Base-by-base conservation (phyloP, 2,113 vertebrate genomes). In the Syngnathus floridae region DNA sequence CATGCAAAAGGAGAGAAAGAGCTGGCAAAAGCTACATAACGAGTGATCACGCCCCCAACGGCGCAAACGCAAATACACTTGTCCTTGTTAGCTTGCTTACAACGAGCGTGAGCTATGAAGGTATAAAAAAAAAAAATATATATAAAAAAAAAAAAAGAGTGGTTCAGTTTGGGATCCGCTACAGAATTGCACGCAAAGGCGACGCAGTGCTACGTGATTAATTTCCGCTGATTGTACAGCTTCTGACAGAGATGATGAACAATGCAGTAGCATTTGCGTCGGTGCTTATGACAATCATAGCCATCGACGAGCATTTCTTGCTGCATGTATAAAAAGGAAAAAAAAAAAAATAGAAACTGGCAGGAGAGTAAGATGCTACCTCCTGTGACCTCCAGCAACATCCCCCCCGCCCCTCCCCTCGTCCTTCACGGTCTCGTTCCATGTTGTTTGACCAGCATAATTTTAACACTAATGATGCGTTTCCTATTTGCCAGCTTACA, bases 341-440 rank as follows among this genome's bases (percentile, higher is more conserved):
- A 69, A 73, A 75, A n/a, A 70, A 67, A 76, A 62, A 67, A 26
- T 1, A 21, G 35, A 69, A 70, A 75, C 67, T 35, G 77, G 75
- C 88, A 57, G 88, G 88, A 89, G 88, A 89, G 88, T 89, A 85
- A 88, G 74, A 89, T 89, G 88, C 88, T 86, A 84, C 88, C 88
- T 88, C 82, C 84, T 84, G 88, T 84, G 78, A 82, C 81, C 86
- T 82, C 66, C 72, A 76, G 2, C 26, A 31, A 31, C 26, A 3
- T 31, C 26, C 26, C 26, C 26, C 26, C 26, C 3, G 26, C 26
- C 26, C 26, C 26, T 31, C 26, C 26, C 26, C 26, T 31, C 26
- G 26, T 31, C 73, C 0, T 72, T 72, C 71, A 49, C 63, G 80
- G 69, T 62, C 68, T 62, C 67, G 72, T 69, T 64, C 67, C 69